phyloP scores from a whole-genome alignment of 1,140 invertebrate genomes.

The Eriocheir sinensis region DNA sequence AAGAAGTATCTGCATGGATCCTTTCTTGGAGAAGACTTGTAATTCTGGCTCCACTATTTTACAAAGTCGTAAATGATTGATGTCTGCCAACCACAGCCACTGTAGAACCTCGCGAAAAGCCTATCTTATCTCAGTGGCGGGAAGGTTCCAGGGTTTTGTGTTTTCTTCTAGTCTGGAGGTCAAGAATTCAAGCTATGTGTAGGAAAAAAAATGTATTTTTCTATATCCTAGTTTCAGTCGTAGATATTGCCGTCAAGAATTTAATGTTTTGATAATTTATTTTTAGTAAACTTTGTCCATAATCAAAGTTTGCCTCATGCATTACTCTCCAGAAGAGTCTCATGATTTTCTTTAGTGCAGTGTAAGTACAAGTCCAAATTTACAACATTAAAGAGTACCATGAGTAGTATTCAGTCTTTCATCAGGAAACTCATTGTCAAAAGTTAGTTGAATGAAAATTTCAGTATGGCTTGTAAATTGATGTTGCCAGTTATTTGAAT shows the following conservation, averaged over 20 bases:
- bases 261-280: conserved; percentile 17
- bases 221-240: conserved; percentile 24
- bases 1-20: not conserved
- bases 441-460: no score
- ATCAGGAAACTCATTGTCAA: not conserved
- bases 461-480: no score
- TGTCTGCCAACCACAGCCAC: not conserved
- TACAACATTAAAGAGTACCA: not conserved
- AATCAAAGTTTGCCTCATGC: not conserved
- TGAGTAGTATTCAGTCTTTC: not conserved
- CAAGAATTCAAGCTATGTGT: conserved; percentile 2
- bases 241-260: not conserved
- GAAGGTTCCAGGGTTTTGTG: not conserved
- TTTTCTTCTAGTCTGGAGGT: conserved; percentile 24
- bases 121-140: not conserved
- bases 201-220: conserved; percentile 25
- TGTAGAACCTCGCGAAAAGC: not conserved
- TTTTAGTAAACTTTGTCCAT: not conserved
- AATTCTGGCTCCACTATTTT: not conserved
- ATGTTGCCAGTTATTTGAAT: no score
- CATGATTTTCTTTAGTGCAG: not conserved
- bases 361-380: conserved; percentile 16
- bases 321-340: not conserved
- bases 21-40: not conserved
- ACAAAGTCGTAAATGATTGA: not conserved